Evolutionary conservation across 2,888 invertebrate species (phyloP), one percentile per base, ranked within the genome.

Genomic region (Drosophila melanosoma): DNA sequence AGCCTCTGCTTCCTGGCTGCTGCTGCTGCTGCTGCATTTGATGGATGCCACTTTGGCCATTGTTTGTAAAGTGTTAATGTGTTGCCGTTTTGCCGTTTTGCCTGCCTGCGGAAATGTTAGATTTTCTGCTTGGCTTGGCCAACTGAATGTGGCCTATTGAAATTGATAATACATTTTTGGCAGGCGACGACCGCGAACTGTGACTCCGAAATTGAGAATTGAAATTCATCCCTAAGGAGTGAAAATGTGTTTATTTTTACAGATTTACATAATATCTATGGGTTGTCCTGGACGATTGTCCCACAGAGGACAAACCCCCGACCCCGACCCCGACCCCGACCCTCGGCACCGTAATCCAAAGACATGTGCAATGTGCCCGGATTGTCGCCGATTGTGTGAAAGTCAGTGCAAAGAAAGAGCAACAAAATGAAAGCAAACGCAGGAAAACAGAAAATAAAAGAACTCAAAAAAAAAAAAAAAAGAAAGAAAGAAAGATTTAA

Each of bases 401-500:
- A 85, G 90, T 89, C 90, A 85, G 74, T 75, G 87, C 75, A 66
- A 81, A 70, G 79, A 69, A 77, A 79, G 74, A 77, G 71, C 68
- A 59, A 68, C 79, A 64, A 75, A 76, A 81, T 59, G 70, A 81
- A 75, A 79, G 70, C 71, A 75, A 74, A 62, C 65, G 59, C 73
- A 70, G 66, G 65, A 78, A 70, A 66, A 69, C 56, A 72, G 53
- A 64, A 76, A 54, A 38, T 29, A 79, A 69, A 62, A 65, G 33
- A 69, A 57, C 68, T 26, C 26, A 26, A 26, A 53, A 33, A 64
- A 58, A 62, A 68, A 58, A 52, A 56, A 10, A 36, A 58, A 73
- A 38, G 82, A 81, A 79, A 79, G 71, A 83, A 80, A 84, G 86
- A 91, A 90, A 91, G 91, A 91, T 91, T 91, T 91, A 91, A 92